phyloP scores from a whole-genome alignment of 2,888 invertebrate genomes.

The Pteria penguin region DNA sequence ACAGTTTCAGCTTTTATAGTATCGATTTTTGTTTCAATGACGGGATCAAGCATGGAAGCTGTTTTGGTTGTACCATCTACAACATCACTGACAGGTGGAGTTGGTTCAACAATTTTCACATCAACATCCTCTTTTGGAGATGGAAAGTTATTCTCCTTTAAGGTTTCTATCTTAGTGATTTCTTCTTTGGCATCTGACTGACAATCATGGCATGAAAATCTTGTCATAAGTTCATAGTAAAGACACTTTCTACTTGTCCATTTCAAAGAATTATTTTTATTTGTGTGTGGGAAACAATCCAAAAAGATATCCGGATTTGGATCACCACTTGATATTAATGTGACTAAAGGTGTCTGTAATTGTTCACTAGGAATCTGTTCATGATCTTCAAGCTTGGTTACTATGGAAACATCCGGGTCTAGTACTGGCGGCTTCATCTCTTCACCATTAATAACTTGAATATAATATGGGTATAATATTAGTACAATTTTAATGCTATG shows the following conservation, averaged over 20 bases:
- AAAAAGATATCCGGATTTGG: not conserved
- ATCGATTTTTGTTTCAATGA: not conserved
- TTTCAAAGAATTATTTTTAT: not conserved
- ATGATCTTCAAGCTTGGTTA: slow-evolving; percentile 69
- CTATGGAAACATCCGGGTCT: slow-evolving; percentile 56
- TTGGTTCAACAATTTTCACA: not conserved
- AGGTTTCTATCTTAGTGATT: too few species aligned
- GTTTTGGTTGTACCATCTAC: not conserved
- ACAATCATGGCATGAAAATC: too few species aligned
- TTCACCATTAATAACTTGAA: not conserved
- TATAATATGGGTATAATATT: too few species aligned
- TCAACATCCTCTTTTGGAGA: not conserved
- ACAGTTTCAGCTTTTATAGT: not conserved
- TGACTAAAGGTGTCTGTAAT: slow-evolving; percentile 22
- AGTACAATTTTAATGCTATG: too few species aligned
- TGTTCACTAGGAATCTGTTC: slow-evolving; percentile 66
- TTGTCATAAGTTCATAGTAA: not conserved
- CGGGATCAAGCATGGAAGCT: not conserved
- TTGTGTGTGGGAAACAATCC: not conserved
- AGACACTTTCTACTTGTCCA: not conserved
- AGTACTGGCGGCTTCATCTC: slow-evolving; percentile 27
- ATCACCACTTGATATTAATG: slow-evolving; percentile 19
- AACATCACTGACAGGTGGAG: not conserved
- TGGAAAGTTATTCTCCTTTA: too few species aligned
- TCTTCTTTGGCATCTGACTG: too few species aligned